These are phyloP conservation scores for Choristoneura rosaceana DNA, from an alignment of 2,888 invertebrate genomes.

Conservation along the genomic window DNA sequence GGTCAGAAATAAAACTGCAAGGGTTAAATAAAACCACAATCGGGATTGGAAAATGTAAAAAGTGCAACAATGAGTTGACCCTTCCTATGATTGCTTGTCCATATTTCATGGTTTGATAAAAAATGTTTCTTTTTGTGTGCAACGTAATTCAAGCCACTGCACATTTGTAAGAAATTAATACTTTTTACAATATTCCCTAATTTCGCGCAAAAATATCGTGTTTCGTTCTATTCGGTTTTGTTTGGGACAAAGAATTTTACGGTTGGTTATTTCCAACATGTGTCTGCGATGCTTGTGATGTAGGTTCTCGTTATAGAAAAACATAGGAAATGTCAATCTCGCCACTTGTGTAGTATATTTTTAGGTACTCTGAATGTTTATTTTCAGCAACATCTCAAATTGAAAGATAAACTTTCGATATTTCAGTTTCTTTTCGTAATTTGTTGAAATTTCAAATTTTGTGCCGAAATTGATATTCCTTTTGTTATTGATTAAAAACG, in stretches of 20 bases:
- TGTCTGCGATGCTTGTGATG: constrained; percentile 64
- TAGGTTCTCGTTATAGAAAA: constrained; percentile 52
- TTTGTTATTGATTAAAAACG: too few species aligned
- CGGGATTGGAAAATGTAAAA: constrained; percentile 53
- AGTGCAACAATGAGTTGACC: constrained; percentile 66
- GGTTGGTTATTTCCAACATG: constrained; percentile 70
- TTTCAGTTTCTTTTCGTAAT: neutral
- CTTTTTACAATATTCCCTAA: constrained; percentile 77
- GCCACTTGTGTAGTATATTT: constrained; percentile 38
- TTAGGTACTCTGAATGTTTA: constrained; percentile 36
- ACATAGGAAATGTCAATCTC: constrained; percentile 66
- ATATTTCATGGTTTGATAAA: constrained; percentile 63
- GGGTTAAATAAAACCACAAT: constrained; percentile 63
- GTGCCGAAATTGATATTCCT: neutral
- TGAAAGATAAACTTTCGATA: constrained; percentile 10
- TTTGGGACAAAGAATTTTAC: constrained; percentile 61
- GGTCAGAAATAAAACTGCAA: constrained; percentile 54
- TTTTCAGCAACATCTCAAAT: constrained; percentile 29
- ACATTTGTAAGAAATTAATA: constrained; percentile 76
- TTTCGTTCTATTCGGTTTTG: constrained; percentile 59
- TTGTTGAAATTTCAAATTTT: neutral
- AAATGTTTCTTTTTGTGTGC: constrained; percentile 57
- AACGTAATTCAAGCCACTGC: constrained; percentile 72
- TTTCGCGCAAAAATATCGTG: constrained; percentile 80
- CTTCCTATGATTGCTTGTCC: constrained; percentile 72